phyloP scores from a whole-genome alignment of 2,797 vertebrate species.

The Spinibarbus caldwelli region DNA sequence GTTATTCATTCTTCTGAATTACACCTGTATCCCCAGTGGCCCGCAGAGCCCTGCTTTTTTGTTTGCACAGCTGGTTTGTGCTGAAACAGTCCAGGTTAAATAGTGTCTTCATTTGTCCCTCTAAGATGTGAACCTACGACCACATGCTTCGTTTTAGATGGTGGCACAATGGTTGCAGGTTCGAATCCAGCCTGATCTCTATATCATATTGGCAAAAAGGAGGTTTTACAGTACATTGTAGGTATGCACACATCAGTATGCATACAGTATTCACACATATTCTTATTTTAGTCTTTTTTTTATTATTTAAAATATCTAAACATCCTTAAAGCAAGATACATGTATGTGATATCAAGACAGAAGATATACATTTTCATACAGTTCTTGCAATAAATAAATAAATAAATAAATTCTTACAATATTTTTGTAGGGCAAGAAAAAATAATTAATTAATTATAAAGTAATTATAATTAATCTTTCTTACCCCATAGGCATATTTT shows the following conservation, averaged over 20 bases:
- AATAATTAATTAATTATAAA: not conserved
- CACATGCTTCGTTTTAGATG: constrained; percentile 54
- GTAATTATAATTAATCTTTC: not conserved
- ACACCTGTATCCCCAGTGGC: constrained; percentile 62
- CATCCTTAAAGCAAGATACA: not conserved
- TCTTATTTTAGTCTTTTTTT: not conserved
- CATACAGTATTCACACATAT: not conserved
- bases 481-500: not conserved
- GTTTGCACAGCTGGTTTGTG: constrained; percentile 66
- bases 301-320: not conserved
- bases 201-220: not conserved
- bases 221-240: not conserved
- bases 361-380: not conserved
- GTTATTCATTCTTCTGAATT: constrained; percentile 62
- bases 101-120: constrained; percentile 70
- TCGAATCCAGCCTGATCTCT: not conserved
- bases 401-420: not conserved
- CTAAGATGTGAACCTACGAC: constrained; percentile 69
- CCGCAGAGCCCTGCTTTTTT: constrained; percentile 32
- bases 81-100: constrained; percentile 59
- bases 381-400: not conserved
- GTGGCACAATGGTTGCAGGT: constrained; percentile 29
- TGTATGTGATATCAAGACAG: not conserved
- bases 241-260: not conserved
- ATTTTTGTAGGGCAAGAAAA: not conserved